Percentiles rank a stretch among this genome's conserved stretches.
Conservation (phyloP, 2,888 invertebrate genomes). For the Leucania comma region DNA sequence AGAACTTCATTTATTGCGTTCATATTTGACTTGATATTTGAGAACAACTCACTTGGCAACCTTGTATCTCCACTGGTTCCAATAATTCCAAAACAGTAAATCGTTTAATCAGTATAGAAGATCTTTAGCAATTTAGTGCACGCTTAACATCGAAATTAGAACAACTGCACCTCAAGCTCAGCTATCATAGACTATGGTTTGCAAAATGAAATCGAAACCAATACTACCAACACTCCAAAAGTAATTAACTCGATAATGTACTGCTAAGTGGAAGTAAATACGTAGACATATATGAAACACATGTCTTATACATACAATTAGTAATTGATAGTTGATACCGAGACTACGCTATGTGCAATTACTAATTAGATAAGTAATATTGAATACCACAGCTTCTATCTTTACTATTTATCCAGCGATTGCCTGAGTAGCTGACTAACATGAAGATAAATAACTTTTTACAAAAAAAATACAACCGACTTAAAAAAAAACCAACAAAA, state of each 20-base stretch:
- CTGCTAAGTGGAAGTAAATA: slow-evolving; percentile 55
- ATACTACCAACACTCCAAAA: slow-evolving; percentile 33
- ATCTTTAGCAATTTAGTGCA: slow-evolving; percentile 42
- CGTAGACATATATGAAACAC: slow-evolving; percentile 37
- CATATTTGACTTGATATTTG: background rate
- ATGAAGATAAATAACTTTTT: too few species aligned
- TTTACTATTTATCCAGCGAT: background rate
- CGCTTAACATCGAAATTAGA: slow-evolving; percentile 31
- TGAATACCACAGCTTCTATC: background rate
- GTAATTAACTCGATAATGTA: slow-evolving; percentile 52
- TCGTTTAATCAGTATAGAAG: slow-evolving; percentile 34
- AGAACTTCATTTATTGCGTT: background rate
- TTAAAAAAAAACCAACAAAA: too few species aligned
- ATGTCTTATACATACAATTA: slow-evolving; percentile 39
- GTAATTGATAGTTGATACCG: slow-evolving; percentile 25
- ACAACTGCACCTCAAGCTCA: slow-evolving; percentile 29
- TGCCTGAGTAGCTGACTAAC: background rate
- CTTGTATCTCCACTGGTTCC: slow-evolving; percentile 3
- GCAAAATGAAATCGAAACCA: slow-evolving; percentile 34
- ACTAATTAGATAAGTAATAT: slow-evolving; percentile 35
- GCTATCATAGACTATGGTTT: slow-evolving; percentile 21
- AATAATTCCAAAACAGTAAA: slow-evolving; percentile 44
- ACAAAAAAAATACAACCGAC: too few species aligned
- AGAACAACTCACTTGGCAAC: slow-evolving; percentile 2
- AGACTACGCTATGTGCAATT: slow-evolving; percentile 10